These are phyloP conservation scores for Arizona elegans DNA, from an alignment of 2,113 vertebrate species.

Conservation along the genomic window DNA sequence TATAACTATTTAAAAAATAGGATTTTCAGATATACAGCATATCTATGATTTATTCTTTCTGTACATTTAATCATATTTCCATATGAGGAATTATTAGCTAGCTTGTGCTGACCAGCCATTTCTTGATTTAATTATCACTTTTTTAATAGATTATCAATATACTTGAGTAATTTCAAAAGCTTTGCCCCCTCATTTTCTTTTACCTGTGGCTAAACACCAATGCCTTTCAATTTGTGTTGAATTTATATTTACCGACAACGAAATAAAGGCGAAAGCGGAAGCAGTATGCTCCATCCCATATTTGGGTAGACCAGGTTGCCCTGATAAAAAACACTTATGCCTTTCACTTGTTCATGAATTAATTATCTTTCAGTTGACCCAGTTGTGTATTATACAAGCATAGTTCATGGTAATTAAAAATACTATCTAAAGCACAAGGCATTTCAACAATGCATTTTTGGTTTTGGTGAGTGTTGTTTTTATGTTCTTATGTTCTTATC, in stretches of 20 bases:
- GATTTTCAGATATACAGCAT: neutral
- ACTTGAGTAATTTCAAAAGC: neutral
- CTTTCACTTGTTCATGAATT: neutral
- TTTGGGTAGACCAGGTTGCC: no score
- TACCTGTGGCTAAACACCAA: neutral
- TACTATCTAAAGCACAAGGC: neutral
- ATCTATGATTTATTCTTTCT: neutral
- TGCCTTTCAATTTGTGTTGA: neutral
- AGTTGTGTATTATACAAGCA: neutral
- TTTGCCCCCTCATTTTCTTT: neutral
- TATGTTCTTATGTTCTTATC: neutral
- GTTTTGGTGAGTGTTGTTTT: neutral
- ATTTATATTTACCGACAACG: no score
- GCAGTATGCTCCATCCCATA: no score
- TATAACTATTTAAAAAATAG: neutral
- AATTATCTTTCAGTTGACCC: neutral
- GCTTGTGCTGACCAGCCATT: neutral
- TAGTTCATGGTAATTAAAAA: neutral
- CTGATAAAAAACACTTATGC: neutral
- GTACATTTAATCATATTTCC: neutral
- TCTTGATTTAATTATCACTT: neutral
- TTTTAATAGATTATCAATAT: neutral
- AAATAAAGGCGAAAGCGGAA: no score
- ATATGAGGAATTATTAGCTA: neutral
- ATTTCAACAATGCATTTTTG: neutral